Evolutionary conservation across 2,888 invertebrate species (phyloP).

Genomic region (Ernsta delagoae): DNA sequence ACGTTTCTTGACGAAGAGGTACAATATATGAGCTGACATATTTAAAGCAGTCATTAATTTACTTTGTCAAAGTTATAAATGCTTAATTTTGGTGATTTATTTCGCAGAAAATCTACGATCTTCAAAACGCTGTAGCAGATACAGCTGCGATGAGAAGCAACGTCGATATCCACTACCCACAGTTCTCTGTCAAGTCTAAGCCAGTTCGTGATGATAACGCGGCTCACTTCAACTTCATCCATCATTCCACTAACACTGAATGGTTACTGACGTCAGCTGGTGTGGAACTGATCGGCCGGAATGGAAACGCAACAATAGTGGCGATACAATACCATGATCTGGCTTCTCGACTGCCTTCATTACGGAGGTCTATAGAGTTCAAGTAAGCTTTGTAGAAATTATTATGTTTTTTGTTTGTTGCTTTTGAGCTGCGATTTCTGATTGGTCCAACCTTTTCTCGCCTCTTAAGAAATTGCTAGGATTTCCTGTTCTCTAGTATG

Average conservation of each 20-base stretch:
- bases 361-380: conserved; percentile 85
- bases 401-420: no score
- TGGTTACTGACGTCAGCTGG: conserved; percentile 70
- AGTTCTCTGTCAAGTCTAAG: conserved; percentile 65
- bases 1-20: conserved; percentile 91
- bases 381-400: conserved; percentile 82
- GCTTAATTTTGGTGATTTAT: no score
- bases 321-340: conserved; percentile 87
- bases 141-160: conserved; percentile 67
- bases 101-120: conserved; percentile 73
- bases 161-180: conserved; percentile 58
- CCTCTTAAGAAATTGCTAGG: no score
- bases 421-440: no score
- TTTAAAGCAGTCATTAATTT: no score
- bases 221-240: conserved; percentile 65
- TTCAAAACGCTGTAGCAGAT: conserved; percentile 69
- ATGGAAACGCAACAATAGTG: conserved; percentile 69
- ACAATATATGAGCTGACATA: conserved; percentile 26
- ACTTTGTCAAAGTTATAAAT: no score
- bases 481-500: no score
- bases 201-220: conserved; percentile 61
- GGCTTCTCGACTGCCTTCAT: conserved; percentile 85
- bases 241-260: conserved; percentile 55
- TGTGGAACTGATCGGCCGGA: conserved; percentile 63
- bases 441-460: no score